These are phyloP conservation scores for Gadopsis bispinosus DNA, from an alignment of 2,797 vertebrate genomes.

Conservation along the genomic window DNA sequence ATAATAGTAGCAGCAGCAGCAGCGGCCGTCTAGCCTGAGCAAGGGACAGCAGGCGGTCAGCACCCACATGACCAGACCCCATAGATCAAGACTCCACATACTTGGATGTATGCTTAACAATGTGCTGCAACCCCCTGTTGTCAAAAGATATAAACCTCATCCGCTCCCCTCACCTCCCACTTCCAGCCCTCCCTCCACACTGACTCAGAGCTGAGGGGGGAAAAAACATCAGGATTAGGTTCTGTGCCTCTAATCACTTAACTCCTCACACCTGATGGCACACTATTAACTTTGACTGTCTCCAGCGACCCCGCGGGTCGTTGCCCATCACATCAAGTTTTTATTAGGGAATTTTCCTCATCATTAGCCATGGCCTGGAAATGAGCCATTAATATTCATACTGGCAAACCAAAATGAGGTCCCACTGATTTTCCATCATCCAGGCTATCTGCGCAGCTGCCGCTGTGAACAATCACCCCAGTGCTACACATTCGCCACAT, in stretches of 20 bases:
- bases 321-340: slow-evolving; percentile 89
- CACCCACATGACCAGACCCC: too few species aligned
- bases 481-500: slow-evolving; percentile 72
- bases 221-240: slow-evolving; percentile 80
- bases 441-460: slow-evolving; percentile 80
- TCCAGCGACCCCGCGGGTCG: slow-evolving; percentile 86
- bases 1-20: too few species aligned
- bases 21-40: too few species aligned
- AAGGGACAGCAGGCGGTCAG: too few species aligned
- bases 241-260: slow-evolving; percentile 86
- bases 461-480: slow-evolving; percentile 76
- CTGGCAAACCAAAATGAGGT: slow-evolving; percentile 81
- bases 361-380: slow-evolving; percentile 87
- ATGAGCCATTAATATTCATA: slow-evolving; percentile 88
- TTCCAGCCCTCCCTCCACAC: slow-evolving; percentile 35
- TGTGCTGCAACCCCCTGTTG: slow-evolving; percentile 52
- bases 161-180: slow-evolving; percentile 49
- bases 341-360: slow-evolving; percentile 90
- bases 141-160: slow-evolving; percentile 69
- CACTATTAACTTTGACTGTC: slow-evolving; percentile 88
- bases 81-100: too few species aligned
- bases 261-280: slow-evolving; percentile 87
- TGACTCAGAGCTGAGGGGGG: slow-evolving; percentile 66
- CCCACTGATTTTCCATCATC: slow-evolving; percentile 85
- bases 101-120: slow-evolving; percentile 42